A percentile compares a stretch with the other conserved stretches of the same genome.
Evolutionary conservation across 2,113 vertebrate genomes (phyloP).

Genomic region (Chaetodon auriga): DNA sequence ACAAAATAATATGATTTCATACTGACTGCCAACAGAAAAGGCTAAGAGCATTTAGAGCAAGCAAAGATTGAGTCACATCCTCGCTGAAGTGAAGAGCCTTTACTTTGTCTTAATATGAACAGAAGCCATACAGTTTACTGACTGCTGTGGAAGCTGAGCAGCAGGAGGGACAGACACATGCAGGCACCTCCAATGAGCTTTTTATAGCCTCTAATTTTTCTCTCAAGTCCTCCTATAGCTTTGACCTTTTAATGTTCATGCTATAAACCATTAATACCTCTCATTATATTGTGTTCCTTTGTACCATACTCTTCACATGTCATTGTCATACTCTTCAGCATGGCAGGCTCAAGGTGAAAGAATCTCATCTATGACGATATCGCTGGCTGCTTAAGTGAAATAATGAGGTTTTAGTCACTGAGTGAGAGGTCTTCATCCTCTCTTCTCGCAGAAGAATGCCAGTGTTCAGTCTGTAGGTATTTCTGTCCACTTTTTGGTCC

Average conservation of each 20-base stretch:
- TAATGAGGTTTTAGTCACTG: background rate
- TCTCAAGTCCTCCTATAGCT: background rate
- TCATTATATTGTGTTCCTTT: slow-evolving; percentile 3
- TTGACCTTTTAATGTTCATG: slow-evolving; percentile 16
- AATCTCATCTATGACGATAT: background rate
- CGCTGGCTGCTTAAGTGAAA: background rate
- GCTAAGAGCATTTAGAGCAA: background rate
- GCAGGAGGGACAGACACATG: background rate
- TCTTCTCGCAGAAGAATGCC: background rate
- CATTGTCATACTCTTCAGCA: background rate
- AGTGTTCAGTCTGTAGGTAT: background rate
- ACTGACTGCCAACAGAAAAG: background rate
- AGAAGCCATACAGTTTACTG: background rate
- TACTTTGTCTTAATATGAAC: background rate
- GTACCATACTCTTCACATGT: background rate
- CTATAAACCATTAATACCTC: background rate
- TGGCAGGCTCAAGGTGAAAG: background rate
- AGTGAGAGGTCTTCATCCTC: background rate
- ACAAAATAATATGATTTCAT: background rate
- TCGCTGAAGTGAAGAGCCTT: background rate
- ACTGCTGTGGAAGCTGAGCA: background rate
- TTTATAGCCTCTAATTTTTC: background rate
- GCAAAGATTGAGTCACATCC: background rate
- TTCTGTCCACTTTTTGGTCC: background rate
- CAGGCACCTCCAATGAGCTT: background rate